Evolutionary conservation across 92 coral and sea anemone genomes (phyloP).

Genomic region (Paragorgia papillata): DNA sequence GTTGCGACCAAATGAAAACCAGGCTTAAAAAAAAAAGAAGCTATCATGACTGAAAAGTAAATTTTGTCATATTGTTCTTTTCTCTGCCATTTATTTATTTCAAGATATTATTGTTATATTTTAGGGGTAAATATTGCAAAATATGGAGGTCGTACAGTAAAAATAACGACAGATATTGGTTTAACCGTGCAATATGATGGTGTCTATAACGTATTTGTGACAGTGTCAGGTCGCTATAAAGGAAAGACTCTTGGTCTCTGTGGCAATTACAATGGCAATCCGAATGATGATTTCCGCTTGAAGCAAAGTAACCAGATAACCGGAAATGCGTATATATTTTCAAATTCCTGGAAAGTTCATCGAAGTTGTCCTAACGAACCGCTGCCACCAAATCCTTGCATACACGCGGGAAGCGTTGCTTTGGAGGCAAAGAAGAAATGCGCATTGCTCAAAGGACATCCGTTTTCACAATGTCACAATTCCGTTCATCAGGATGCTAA

Average conservation of each 20-base stretch:
- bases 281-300: slow-evolving; percentile 21
- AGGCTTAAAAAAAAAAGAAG: no score
- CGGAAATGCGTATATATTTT: background rate
- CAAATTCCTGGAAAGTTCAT: slow-evolving; percentile 33
- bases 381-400: slow-evolving; percentile 15
- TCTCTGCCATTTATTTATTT: no score
- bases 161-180: slow-evolving; percentile 23
- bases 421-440: slow-evolving; percentile 37
- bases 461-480: slow-evolving; percentile 27
- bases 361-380: slow-evolving; percentile 15
- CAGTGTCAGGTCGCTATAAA: slow-evolving; percentile 14
- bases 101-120: no score
- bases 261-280: slow-evolving; percentile 33
- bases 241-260: slow-evolving; percentile 26
- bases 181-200: slow-evolving; percentile 26
- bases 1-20: no score
- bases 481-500: slow-evolving; percentile 27
- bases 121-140: slow-evolving; percentile 20
- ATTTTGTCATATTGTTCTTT: no score
- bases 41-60: no score
- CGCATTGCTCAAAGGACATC: slow-evolving; percentile 20
- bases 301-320: background rate
- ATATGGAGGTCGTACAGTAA: background rate
- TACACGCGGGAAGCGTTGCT: slow-evolving; percentile 14
- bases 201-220: slow-evolving; percentile 21